Evolutionary conservation across 1,140 invertebrate species (phyloP), one percentile per base, ranked within the genome.

Genomic region (Harlomillsia oculata): DNA sequence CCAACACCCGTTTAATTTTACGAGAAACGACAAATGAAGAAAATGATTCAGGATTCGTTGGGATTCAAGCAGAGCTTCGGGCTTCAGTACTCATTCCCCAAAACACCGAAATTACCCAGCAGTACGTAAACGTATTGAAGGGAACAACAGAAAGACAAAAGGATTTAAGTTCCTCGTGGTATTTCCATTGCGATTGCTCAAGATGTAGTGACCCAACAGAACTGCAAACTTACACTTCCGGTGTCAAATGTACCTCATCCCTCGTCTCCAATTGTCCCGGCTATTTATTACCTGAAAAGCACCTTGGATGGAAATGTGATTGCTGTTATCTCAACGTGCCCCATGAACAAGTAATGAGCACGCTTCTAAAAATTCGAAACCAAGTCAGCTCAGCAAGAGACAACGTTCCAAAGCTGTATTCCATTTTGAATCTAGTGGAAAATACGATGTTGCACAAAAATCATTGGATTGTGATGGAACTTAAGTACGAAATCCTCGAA

Each of bases 171-270:
- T 28, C 30, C 45, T 32, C 30, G 18, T 48, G 45, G 45, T 48
- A 48, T 48, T 48, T 48, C 18, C 23, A 28, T 34, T 48, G 45
- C 18, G 25, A 18, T 48, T 48, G 45, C 36, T 28, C 45, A 28
- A 48, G 45, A 48, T 48, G 45, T 30, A 32, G 2, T 2, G 45
- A 48, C 36, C 29, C 45, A 18, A 48, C 45, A 14, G 45, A 48
- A 21, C 21, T 21, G 21, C 28, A 20, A 48, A 48, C 45, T 5
- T 48, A 32, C 21, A 32, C 36, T 30, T 48, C 45, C 0, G 45
- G 28, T 48, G 45, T 48, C 45, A 48, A 48, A 32, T 48, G 45
- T 13, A 30, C 5, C 1, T 18, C 14, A 2, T 48, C 28, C 28
- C 14, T n/a, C n/a, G n/a, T n/a, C n/a, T n/a, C n/a, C n/a, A n/a